Conservation (phyloP, 2,113 vertebrate species). For the Chionodraco myersi region DNA sequence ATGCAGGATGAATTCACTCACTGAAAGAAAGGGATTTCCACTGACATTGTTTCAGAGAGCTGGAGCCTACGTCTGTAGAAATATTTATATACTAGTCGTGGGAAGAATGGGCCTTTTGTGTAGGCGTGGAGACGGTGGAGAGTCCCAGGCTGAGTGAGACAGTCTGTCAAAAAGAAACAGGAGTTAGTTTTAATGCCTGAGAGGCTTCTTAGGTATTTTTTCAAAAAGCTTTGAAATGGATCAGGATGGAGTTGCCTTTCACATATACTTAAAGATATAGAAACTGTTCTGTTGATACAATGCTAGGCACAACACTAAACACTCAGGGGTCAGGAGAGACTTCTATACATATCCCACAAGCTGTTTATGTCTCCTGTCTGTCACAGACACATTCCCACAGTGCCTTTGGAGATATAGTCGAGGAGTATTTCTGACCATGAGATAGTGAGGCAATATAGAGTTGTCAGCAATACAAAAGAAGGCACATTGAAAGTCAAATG, state of each 20-base stretch:
- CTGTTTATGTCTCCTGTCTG: slow-evolving; percentile 53
- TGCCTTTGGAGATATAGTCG: slow-evolving; percentile 34
- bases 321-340: slow-evolving; percentile 55
- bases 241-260: slow-evolving; percentile 59
- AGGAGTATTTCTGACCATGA: slow-evolving; percentile 49
- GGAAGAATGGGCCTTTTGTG: slow-evolving; percentile 75
- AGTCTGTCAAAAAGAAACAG: slow-evolving; percentile 49
- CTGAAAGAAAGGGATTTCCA: slow-evolving; percentile 70
- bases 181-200: slow-evolving; percentile 42
- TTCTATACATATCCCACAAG: slow-evolving; percentile 64
- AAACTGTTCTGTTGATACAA: slow-evolving; percentile 45
- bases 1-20: slow-evolving; percentile 63
- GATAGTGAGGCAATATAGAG: slow-evolving; percentile 40
- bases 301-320: slow-evolving; percentile 57
- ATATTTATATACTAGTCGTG: slow-evolving; percentile 74
- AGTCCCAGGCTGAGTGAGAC: slow-evolving; percentile 47
- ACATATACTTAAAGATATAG: slow-evolving; percentile 34
- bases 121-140: slow-evolving; percentile 52
- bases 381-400: slow-evolving; percentile 50
- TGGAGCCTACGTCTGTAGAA: slow-evolving; percentile 67
- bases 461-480: slow-evolving; percentile 39
- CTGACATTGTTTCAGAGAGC: slow-evolving; percentile 64
- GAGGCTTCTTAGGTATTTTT: slow-evolving; percentile 50
- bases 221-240: slow-evolving; percentile 46
- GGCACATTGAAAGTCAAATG: not conserved